Percentiles rank a stretch among this genome's conserved stretches.
Conservation (phyloP, 2,797 vertebrate species). For the Pogoniulus pusillus region DNA sequence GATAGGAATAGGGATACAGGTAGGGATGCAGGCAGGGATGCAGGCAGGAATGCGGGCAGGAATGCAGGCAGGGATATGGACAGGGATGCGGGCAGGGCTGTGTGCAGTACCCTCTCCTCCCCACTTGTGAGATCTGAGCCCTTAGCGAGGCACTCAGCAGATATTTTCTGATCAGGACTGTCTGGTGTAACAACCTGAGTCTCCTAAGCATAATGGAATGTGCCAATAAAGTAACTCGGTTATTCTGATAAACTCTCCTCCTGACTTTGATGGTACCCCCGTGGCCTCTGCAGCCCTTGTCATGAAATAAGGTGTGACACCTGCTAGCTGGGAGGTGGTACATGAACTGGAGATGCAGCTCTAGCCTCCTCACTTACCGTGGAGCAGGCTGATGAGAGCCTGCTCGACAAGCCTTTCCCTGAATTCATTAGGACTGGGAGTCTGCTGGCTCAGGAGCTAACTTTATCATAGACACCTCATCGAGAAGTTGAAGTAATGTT, state of each 20-base stretch:
- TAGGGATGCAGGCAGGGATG: not conserved
- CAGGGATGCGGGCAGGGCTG: not conserved
- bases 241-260: not conserved
- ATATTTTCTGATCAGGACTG: not conserved
- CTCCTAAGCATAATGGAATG: not conserved
- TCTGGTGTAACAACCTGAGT: not conserved
- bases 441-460: slow-evolving; percentile 25
- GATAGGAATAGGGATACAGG: no score
- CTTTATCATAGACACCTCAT: slow-evolving; percentile 59
- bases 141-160: not conserved
- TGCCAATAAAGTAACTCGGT: not conserved
- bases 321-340: not conserved
- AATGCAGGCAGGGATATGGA: not conserved
- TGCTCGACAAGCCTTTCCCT: not conserved
- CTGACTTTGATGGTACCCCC: not conserved
- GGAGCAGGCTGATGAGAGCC: not conserved
- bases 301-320: not conserved
- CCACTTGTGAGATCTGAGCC: not conserved
- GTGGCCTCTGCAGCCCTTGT: not conserved
- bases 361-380: not conserved
- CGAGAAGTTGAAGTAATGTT: slow-evolving; percentile 73
- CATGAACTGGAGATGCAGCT: not conserved
- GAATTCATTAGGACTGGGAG: slow-evolving; percentile 31
- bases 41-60: not conserved
- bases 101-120: not conserved